phyloP scores from a whole-genome alignment of 2,888 invertebrate genomes.

The Bellardia bayeri region DNA sequence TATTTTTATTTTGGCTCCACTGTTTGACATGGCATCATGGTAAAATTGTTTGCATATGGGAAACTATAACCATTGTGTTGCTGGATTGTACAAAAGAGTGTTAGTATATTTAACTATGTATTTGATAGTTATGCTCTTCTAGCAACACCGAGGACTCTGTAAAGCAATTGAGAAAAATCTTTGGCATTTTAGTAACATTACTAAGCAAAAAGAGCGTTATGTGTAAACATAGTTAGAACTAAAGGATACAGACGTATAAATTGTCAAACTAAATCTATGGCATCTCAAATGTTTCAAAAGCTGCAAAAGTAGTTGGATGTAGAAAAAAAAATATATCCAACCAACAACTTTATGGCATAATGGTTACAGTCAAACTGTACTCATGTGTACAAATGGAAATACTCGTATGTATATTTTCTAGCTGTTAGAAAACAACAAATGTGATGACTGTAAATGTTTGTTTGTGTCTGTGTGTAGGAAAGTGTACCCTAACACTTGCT shows the following conservation, averaged over 20 bases:
- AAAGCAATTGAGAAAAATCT: too few species aligned
- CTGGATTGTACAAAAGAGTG: background rate
- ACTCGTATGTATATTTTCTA: background rate
- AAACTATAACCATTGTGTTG: background rate
- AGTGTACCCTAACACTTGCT: background rate
- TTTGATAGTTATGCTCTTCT: background rate
- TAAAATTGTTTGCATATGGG: background rate
- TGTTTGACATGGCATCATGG: background rate
- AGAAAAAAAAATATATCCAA: background rate
- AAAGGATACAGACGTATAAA: constrained; percentile 22
- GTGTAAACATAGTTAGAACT: background rate
- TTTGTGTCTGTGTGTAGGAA: background rate
- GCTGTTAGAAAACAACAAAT: background rate
- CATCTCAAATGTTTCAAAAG: constrained; percentile 30
- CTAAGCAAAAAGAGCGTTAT: background rate
- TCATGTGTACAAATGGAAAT: background rate
- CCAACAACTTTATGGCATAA: constrained; percentile 46
- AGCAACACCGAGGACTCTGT: background rate
- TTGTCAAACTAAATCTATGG: constrained; percentile 33
- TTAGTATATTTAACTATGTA: background rate
- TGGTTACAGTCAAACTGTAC: constrained; percentile 41
- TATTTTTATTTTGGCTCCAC: background rate
- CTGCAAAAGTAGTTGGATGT: constrained; percentile 7
- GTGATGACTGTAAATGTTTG: background rate
- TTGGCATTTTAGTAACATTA: background rate